Conservation (phyloP, 2,113 vertebrate species). For the Tragelaphus buxtoni region DNA sequence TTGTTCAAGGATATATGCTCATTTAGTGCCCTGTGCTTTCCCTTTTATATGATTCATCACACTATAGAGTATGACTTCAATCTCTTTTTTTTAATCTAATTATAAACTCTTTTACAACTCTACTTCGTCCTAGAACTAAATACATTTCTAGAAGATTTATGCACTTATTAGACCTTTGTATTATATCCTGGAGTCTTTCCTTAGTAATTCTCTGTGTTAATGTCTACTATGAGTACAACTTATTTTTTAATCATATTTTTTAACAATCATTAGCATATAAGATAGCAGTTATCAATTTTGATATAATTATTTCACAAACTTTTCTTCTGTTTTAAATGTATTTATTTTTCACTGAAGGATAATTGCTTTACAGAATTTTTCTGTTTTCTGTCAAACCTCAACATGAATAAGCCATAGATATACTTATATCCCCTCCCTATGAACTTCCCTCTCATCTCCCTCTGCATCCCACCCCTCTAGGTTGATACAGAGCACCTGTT, state of each 20-base stretch:
- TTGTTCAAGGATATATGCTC: neutral
- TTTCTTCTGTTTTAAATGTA: neutral
- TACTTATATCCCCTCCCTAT: neutral
- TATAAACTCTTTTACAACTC: neutral
- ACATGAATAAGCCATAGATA: neutral
- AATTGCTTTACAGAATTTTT: neutral
- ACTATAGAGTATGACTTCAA: neutral
- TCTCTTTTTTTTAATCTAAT: neutral
- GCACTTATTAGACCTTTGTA: neutral
- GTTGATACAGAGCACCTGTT: neutral
- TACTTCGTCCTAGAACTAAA: neutral
- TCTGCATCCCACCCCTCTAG: neutral
- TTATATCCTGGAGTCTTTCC: neutral
- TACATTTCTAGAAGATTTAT: neutral
- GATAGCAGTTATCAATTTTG: neutral
- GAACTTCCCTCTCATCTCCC: neutral
- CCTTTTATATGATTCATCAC: neutral
- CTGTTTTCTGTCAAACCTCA: neutral
- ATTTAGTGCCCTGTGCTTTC: neutral
- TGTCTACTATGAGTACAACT: neutral
- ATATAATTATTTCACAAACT: neutral
- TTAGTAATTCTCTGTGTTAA: neutral
- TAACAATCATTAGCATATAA: neutral
- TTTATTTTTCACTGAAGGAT: neutral
- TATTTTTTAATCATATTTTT: neutral